phyloP scores from a whole-genome alignment of 2,888 invertebrate genomes.

The Lamellibrachia columna region DNA sequence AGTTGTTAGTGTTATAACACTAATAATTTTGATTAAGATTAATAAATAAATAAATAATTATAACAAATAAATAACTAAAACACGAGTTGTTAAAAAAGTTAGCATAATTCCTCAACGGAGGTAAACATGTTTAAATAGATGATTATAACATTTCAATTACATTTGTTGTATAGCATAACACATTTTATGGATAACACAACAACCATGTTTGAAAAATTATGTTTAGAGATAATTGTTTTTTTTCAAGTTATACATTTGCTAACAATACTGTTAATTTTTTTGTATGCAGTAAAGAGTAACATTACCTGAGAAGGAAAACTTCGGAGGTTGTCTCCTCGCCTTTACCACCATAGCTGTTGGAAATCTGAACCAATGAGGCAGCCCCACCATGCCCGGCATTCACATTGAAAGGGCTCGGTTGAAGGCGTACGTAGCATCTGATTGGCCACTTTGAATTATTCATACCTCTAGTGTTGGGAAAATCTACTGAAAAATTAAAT shows the following conservation, averaged over 20 bases:
- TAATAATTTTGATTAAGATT: too few relatives aligned
- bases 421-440: slow-evolving; percentile 5
- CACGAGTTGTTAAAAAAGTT: too few relatives aligned
- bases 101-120: too few relatives aligned
- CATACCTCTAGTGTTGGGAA: neutral
- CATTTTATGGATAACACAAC: too few relatives aligned
- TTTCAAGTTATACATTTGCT: neutral
- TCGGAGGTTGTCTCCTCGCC: neutral
- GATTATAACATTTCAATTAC: too few relatives aligned
- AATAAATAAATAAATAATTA: too few relatives aligned
- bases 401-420: neutral
- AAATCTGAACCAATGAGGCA: neutral
- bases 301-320: slow-evolving; percentile 1
- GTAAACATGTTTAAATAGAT: too few relatives aligned
- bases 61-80: too few relatives aligned
- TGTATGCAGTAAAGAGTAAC: neutral
- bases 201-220: too few relatives aligned
- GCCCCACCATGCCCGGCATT: neutral
- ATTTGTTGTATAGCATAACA: too few relatives aligned
- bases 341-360: neutral
- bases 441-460: slow-evolving; percentile 3
- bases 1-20: too few relatives aligned
- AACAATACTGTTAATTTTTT: neutral
- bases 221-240: too few relatives aligned
- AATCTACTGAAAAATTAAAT: neutral